phyloP scores from a whole-genome alignment of 2,113 vertebrate genomes.

The Bubo blakistoni region DNA sequence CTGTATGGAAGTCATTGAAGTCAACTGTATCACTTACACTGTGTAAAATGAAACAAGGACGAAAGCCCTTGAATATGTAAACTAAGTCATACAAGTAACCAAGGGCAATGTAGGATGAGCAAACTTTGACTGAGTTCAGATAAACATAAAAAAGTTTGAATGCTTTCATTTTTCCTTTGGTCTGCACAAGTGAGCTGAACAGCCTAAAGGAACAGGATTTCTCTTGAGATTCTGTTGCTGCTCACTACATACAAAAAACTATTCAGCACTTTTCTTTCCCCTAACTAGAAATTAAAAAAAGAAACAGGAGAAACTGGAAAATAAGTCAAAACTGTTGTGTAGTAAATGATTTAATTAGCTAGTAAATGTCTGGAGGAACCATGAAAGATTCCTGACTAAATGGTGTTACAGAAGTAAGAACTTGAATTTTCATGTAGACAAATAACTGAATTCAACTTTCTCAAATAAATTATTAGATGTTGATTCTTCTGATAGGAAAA shows the following conservation, averaged over 20 bases:
- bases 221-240: constrained; percentile 10
- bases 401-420: not conserved
- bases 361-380: not conserved
- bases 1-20: not conserved
- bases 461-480: not conserved
- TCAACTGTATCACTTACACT: not conserved
- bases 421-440: not conserved
- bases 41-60: not conserved
- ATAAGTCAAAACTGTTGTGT: not conserved
- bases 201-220: constrained; percentile 29
- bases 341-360: not conserved
- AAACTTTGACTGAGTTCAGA: constrained; percentile 12
- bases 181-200: constrained; percentile 16
- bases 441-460: not conserved
- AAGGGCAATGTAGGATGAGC: constrained; percentile 26
- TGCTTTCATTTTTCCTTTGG: constrained; percentile 28
- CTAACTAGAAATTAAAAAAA: not conserved
- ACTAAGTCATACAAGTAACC: constrained; percentile 25
- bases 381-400: not conserved
- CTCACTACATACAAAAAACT: not conserved
- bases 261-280: constrained; percentile 3
- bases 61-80: not conserved
- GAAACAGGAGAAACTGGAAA: not conserved
- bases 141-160: not conserved
- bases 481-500: not conserved